Percentiles rank a stretch among this genome's conserved stretches.
phyloP scores from a whole-genome alignment of 92 coral and sea anemone genomes.

The Pocillopora meandrina region DNA sequence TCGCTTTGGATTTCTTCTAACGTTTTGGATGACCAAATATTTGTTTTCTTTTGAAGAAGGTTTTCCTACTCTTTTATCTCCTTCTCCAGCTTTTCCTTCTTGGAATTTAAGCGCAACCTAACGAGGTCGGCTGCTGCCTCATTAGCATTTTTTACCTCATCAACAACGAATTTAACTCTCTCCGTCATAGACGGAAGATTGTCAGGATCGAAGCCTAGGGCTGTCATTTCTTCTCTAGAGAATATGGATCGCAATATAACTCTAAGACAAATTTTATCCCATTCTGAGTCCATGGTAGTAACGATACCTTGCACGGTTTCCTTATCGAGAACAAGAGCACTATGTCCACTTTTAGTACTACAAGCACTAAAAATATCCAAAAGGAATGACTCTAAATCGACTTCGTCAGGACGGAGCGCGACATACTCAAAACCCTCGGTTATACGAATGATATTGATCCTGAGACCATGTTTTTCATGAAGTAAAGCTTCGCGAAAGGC shows the following conservation, averaged over 20 bases:
- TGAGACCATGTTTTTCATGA: constrained; percentile 34
- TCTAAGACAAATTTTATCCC: constrained; percentile 30
- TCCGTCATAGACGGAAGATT: constrained; percentile 32
- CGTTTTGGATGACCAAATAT: constrained; percentile 22
- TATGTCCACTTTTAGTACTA: constrained; percentile 5
- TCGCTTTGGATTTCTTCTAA: constrained; percentile 30
- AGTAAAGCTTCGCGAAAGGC: constrained; percentile 45
- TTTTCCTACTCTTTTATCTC: constrained; percentile 22
- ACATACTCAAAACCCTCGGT: constrained; percentile 23
- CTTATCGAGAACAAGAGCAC: constrained; percentile 39
- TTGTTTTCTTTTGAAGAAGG: constrained; percentile 27
- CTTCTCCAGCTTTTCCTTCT: constrained; percentile 30
- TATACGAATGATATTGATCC: constrained; percentile 35
- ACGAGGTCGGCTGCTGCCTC: constrained; percentile 30
- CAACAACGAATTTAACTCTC: constrained; percentile 29
- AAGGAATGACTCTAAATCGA: constrained; percentile 39
- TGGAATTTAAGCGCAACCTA: constrained; percentile 38
- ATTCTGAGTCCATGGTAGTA: constrained; percentile 44
- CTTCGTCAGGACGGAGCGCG: constrained; percentile 42
- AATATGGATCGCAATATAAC: constrained; percentile 24
- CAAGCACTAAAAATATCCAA: constrained; percentile 27
- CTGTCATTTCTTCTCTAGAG: constrained; percentile 25
- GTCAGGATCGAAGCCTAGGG: constrained; percentile 36
- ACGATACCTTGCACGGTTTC: constrained; percentile 42
- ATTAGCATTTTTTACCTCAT: constrained; percentile 40